phyloP scores from a whole-genome alignment of 2,888 invertebrate species.

The Dryococelus australis region DNA sequence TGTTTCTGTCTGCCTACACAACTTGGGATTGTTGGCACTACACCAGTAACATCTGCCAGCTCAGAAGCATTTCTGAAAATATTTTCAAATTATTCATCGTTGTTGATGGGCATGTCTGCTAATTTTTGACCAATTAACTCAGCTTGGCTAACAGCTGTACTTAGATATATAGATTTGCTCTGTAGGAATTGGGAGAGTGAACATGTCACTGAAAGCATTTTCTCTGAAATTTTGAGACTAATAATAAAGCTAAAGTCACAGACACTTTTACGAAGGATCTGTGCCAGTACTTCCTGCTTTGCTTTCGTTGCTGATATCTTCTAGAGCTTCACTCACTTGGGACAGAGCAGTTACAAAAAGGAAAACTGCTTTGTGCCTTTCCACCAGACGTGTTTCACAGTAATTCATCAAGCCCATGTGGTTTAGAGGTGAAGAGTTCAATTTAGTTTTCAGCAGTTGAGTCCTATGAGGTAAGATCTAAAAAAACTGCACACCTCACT shows the following conservation, averaged over 20 bases:
- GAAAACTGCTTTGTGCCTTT: not conserved
- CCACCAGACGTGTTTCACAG: not conserved
- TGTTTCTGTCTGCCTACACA: constrained; percentile 9
- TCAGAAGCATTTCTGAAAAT: not conserved
- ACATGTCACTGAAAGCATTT: not conserved
- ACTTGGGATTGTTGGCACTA: not conserved
- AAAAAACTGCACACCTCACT: not conserved
- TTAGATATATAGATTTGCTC: not conserved
- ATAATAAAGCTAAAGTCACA: not conserved
- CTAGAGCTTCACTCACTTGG: not conserved
- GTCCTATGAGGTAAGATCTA: not conserved
- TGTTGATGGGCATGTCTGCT: not conserved
- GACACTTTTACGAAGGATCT: not conserved
- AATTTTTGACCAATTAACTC: not conserved
- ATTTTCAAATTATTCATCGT: not conserved
- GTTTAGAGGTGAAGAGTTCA: not conserved
- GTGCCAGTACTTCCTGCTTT: not conserved
- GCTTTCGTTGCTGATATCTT: not conserved
- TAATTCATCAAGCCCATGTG: not conserved
- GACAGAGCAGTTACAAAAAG: not conserved
- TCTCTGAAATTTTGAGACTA: not conserved
- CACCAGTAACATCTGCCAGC: not conserved
- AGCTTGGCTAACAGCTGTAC: not conserved
- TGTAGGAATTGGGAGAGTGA: not conserved
- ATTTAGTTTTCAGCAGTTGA: not conserved